Evolutionary conservation across 2,888 invertebrate species (phyloP).

Genomic region (Leptura quadrifasciata): DNA sequence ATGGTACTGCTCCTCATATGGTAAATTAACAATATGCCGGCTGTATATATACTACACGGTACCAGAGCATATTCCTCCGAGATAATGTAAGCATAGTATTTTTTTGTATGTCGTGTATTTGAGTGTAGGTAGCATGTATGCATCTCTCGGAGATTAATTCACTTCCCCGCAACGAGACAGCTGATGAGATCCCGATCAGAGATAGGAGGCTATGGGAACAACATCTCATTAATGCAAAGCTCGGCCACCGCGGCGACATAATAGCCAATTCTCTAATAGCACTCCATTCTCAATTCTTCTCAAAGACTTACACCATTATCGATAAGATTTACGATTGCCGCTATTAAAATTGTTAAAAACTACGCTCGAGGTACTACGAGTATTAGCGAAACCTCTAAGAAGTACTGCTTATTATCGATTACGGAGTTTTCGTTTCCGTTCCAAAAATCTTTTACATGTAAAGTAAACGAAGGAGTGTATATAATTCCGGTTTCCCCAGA

Average conservation of each 20-base stretch:
- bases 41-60: not conserved
- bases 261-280: slow-evolving; percentile 58
- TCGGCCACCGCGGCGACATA: slow-evolving; percentile 63
- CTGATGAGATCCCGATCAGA: slow-evolving; percentile 69
- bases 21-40: not conserved
- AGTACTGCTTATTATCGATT: too few species aligned
- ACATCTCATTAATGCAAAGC: slow-evolving; percentile 69
- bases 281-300: slow-evolving; percentile 47
- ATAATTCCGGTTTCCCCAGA: too few species aligned
- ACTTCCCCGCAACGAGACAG: slow-evolving; percentile 66
- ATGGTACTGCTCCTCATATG: not conserved
- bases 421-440: too few species aligned
- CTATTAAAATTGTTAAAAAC: not conserved
- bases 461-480: too few species aligned
- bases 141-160: slow-evolving; percentile 65
- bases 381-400: not conserved
- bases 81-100: slow-evolving; percentile 32
- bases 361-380: not conserved
- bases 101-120: slow-evolving; percentile 45
- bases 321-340: slow-evolving; percentile 27
- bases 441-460: too few species aligned
- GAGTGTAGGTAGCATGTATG: slow-evolving; percentile 51
- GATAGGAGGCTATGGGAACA: slow-evolving; percentile 68
- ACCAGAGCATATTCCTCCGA: slow-evolving; percentile 12
- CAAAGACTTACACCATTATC: slow-evolving; percentile 17